phyloP scores from a whole-genome alignment of 1,140 invertebrate species.

The Drosophila pandora region DNA sequence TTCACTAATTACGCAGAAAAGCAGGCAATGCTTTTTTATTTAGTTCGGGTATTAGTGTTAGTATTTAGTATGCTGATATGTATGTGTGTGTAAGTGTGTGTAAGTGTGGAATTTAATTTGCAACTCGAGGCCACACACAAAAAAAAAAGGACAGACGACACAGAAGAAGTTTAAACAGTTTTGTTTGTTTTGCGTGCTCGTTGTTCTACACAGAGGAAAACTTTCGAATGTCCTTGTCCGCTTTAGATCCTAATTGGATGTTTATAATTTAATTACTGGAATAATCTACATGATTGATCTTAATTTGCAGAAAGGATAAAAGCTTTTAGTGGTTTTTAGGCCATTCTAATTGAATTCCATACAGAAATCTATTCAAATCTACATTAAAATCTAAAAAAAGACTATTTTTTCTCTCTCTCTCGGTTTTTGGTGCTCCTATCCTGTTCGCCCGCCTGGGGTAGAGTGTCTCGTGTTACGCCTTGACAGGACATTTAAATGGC shows the following conservation, averaged over 20 bases:
- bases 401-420: conserved; percentile 6
- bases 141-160: conserved; percentile 31
- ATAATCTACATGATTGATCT: not conserved
- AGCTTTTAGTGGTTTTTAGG: not conserved
- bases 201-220: conserved; percentile 17
- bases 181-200: conserved; percentile 54
- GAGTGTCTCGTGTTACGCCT: conserved; percentile 37
- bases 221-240: not conserved
- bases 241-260: not conserved
- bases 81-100: not conserved
- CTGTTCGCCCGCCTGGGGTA: not conserved
- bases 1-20: conserved; percentile 79
- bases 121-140: conserved; percentile 46
- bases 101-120: conserved; percentile 56
- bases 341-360: not conserved
- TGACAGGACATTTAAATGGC: conserved; percentile 48
- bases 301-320: not conserved
- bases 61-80: conserved; percentile 14
- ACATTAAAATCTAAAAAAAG: not conserved
- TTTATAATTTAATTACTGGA: not conserved
- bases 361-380: not conserved
- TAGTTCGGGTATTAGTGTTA: not conserved
- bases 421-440: not conserved
- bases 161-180: conserved; percentile 52
- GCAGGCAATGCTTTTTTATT: conserved; percentile 43